Percentiles rank a stretch among this genome's conserved stretches.
Evolutionary conservation across 2,888 invertebrate species (phyloP).

Genomic region (Lithophane ornitopus): DNA sequence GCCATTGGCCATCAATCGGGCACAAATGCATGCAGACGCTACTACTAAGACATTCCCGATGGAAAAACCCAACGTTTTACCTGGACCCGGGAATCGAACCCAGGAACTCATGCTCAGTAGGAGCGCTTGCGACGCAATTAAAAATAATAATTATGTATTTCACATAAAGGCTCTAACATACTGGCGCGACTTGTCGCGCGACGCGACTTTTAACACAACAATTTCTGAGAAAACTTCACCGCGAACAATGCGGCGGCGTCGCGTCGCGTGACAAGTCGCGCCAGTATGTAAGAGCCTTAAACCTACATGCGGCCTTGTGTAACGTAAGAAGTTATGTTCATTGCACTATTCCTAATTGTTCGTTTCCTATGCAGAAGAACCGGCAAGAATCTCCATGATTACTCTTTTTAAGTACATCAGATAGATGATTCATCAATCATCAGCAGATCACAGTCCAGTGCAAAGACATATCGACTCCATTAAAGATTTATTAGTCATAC

Average conservation of each 20-base stretch:
- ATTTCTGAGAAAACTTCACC: no score
- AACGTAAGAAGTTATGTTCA: not conserved
- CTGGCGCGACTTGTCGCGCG: no score
- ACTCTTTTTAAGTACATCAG: not conserved
- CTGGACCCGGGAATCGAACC: no score
- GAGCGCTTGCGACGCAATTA: not conserved
- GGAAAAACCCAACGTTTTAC: not conserved
- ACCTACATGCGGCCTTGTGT: no score
- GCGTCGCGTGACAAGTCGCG: no score
- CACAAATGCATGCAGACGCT: not conserved
- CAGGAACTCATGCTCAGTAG: not conserved
- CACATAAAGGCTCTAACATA: no score
- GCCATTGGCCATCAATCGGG: not conserved
- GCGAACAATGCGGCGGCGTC: no score
- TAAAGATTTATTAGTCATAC: not conserved
- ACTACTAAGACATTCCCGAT: not conserved
- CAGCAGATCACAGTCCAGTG: not conserved
- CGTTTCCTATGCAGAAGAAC: not conserved
- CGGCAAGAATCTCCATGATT: not conserved
- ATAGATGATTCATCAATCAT: not conserved
- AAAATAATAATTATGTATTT: no score
- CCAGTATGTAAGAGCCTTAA: no score
- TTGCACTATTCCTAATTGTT: not conserved
- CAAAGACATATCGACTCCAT: not conserved
- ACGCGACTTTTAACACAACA: no score